Conservation (phyloP, 2,888 invertebrate genomes). For the Eristalis intricaria region DNA sequence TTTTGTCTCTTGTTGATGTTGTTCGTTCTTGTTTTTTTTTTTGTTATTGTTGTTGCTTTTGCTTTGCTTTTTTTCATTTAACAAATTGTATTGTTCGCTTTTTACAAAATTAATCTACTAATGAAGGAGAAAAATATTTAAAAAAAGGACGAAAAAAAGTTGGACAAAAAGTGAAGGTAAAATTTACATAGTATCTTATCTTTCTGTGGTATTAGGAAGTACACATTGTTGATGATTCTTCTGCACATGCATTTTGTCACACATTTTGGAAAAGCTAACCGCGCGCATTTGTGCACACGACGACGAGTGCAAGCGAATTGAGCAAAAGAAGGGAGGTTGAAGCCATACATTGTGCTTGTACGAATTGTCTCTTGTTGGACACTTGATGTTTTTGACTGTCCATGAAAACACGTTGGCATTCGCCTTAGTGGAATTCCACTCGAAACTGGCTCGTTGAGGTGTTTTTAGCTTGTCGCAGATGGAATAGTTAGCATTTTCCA, state of each 20-base stretch:
- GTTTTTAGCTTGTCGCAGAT: background rate
- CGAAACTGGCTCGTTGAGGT: background rate
- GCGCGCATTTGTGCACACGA: background rate
- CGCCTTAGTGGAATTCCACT: background rate
- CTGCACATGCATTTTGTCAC: conserved; percentile 45
- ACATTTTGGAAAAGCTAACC: conserved; percentile 1
- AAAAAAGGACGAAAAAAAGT: conserved; percentile 44
- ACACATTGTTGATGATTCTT: conserved; percentile 44
- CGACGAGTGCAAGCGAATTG: background rate
- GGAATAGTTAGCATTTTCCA: background rate
- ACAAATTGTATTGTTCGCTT: conserved; percentile 64
- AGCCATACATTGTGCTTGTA: background rate
- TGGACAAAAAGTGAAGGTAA: conserved; percentile 64
- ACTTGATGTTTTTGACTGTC: background rate
- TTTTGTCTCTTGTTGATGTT: conserved; percentile 28
- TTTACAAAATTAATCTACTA: conserved; percentile 68
- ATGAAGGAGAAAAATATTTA: conserved; percentile 35
- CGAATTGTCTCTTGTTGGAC: background rate
- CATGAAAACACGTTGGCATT: background rate
- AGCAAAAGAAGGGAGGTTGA: background rate
- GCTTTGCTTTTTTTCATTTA: conserved; percentile 31
- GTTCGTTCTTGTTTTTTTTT: conserved; percentile 50
- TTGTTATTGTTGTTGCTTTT: background rate
- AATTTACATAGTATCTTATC: conserved; percentile 61
- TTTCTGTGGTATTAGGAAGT: conserved; percentile 64